Evolutionary conservation across 1,140 invertebrate genomes (phyloP).

Genomic region (Drosophila melanogaster): DNA sequence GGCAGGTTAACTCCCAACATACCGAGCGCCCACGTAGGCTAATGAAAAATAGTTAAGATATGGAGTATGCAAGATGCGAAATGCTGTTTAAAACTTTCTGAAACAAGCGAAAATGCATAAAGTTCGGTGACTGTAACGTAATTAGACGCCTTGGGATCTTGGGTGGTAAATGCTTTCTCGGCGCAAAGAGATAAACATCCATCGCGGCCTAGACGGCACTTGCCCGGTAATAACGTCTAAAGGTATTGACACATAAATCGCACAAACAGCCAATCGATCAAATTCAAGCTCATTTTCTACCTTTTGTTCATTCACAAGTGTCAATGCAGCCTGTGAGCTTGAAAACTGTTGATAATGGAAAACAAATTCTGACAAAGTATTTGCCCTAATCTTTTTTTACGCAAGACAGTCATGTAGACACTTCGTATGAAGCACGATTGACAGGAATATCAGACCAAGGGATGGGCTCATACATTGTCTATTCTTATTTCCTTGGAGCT

Average conservation of each 20-base stretch:
- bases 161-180: neutral
- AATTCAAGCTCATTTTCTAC: neutral
- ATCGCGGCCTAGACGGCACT: neutral
- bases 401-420: neutral
- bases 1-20: slow-evolving; percentile 6
- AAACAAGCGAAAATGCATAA: slow-evolving; percentile 7
- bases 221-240: neutral
- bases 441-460: neutral
- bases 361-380: neutral
- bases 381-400: neutral
- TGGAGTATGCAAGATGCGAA: slow-evolving; percentile 34
- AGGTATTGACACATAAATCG: neutral
- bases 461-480: slow-evolving; percentile 3
- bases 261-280: neutral
- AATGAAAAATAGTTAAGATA: slow-evolving; percentile 43
- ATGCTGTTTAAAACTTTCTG: slow-evolving; percentile 35
- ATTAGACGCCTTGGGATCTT: neutral
- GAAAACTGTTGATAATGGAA: neutral
- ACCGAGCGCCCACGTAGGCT: slow-evolving; percentile 4
- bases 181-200: neutral
- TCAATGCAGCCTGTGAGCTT: neutral
- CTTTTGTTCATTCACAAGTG: neutral
- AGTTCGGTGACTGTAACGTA: slow-evolving; percentile 22
- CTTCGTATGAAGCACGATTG: neutral
- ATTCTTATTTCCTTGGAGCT: neutral